Percentiles rank a stretch among this genome's conserved stretches.
phyloP scores from a whole-genome alignment of 92 coral and sea anemone species.

The Actinernus sp. region DNA sequence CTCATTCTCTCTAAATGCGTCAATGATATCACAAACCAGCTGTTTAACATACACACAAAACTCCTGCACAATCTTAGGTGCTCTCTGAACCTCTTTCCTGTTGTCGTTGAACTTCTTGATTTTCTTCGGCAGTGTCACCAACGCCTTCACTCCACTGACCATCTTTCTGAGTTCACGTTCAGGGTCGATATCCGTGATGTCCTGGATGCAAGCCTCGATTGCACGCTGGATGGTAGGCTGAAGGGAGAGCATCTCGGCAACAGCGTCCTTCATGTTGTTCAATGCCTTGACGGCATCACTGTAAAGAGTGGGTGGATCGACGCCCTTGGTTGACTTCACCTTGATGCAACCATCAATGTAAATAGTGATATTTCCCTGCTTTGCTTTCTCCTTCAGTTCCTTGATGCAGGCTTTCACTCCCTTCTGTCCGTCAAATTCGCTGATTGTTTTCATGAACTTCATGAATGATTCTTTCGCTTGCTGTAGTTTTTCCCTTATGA shows the following conservation, averaged over 20 bases:
- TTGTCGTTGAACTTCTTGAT: slow-evolving; percentile 77
- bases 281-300: slow-evolving; percentile 81
- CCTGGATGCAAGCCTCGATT: slow-evolving; percentile 52
- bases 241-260: slow-evolving; percentile 36
- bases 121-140: slow-evolving; percentile 71
- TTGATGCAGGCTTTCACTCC: slow-evolving; percentile 69
- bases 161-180: slow-evolving; percentile 65
- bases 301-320: slow-evolving; percentile 79
- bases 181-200: slow-evolving; percentile 70
- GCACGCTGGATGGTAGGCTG: slow-evolving; percentile 78
- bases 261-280: slow-evolving; percentile 64
- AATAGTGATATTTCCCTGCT: slow-evolving; percentile 76
- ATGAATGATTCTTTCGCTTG: slow-evolving; percentile 75
- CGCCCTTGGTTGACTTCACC: slow-evolving; percentile 66
- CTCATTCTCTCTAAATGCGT: slow-evolving; percentile 50
- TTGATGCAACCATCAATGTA: slow-evolving; percentile 69
- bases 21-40: slow-evolving; percentile 63
- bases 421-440: slow-evolving; percentile 64
- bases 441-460: slow-evolving; percentile 52
- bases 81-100: slow-evolving; percentile 76
- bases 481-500: slow-evolving; percentile 71
- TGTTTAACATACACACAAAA: slow-evolving; percentile 51
- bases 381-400: slow-evolving; percentile 78
- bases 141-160: slow-evolving; percentile 54
- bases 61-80: slow-evolving; percentile 75